These are phyloP conservation scores for Aphelocoma coerulescens DNA, from an alignment of 2,113 vertebrate genomes.

Conservation along the genomic window DNA sequence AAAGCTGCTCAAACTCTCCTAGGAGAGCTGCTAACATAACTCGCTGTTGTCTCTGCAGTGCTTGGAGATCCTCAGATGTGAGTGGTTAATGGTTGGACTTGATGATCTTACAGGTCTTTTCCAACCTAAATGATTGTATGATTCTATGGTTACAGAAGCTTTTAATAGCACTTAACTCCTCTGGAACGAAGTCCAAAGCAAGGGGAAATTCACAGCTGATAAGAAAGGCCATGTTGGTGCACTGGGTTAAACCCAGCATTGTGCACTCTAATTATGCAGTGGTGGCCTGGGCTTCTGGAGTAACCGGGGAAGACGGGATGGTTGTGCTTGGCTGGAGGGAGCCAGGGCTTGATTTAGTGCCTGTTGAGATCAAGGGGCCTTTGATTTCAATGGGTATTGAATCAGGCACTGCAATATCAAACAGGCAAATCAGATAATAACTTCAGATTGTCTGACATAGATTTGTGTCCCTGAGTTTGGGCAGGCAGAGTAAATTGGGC, in stretches of 20 bases:
- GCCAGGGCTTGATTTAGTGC: constrained; percentile 16
- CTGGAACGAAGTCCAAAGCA: constrained; percentile 34
- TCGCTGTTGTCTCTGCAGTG: neutral
- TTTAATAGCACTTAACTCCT: constrained; percentile 42
- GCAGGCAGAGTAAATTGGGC: neutral
- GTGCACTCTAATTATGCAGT: constrained; percentile 43
- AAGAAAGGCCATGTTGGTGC: constrained; percentile 42
- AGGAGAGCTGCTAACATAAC: constrained; percentile 8
- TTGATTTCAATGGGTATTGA: constrained; percentile 57
- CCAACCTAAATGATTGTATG: neutral
- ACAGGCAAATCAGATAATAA: constrained; percentile 50
- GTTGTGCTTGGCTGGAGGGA: constrained; percentile 40
- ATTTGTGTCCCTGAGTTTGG: neutral
- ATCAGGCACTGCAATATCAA: constrained; percentile 40
- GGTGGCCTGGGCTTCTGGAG: constrained; percentile 26
- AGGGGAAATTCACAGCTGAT: constrained; percentile 36
- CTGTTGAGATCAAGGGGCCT: constrained; percentile 48
- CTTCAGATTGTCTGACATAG: neutral
- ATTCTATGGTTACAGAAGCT: constrained; percentile 28
- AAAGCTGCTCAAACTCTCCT: neutral
- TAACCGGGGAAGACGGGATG: neutral
- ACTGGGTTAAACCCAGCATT: constrained; percentile 34
- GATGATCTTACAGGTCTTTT: constrained; percentile 17
- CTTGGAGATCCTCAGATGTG: constrained; percentile 23
- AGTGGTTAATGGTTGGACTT: constrained; percentile 1